These are phyloP conservation scores for Chaetorhynchus papuensis DNA, from an alignment of 2,113 vertebrate species.

Conservation along the genomic window DNA sequence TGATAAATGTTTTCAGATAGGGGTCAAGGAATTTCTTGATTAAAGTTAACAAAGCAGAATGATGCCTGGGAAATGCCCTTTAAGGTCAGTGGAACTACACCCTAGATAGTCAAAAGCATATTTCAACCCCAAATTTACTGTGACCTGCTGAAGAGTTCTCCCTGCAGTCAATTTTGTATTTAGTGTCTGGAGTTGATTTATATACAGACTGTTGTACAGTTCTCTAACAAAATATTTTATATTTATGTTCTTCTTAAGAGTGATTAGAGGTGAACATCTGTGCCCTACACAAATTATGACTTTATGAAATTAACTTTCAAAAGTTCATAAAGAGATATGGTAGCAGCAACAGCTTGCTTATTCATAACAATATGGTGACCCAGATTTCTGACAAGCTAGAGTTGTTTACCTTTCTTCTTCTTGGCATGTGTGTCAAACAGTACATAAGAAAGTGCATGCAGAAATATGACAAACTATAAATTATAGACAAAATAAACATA, in stretches of 20 bases:
- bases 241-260: conserved; percentile 16
- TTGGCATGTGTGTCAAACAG: background rate
- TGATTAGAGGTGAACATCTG: conserved; percentile 42
- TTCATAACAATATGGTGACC: conserved; percentile 15
- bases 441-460: background rate
- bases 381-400: background rate
- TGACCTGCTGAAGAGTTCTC: background rate
- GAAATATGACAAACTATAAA: background rate
- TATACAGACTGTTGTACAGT: background rate
- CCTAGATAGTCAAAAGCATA: background rate
- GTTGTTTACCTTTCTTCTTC: conserved; percentile 5
- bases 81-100: background rate
- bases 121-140: background rate
- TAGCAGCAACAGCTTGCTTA: conserved; percentile 10
- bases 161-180: background rate
- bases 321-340: background rate
- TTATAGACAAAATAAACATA: background rate
- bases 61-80: background rate
- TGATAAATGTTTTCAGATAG: background rate
- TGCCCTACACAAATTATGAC: background rate
- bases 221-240: conserved; percentile 1
- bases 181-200: conserved; percentile 16
- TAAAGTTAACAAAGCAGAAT: background rate
- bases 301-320: conserved; percentile 22
- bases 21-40: background rate